Evolutionary conservation across 2,888 invertebrate species (phyloP).

Genomic region (Oligia latruncula): DNA sequence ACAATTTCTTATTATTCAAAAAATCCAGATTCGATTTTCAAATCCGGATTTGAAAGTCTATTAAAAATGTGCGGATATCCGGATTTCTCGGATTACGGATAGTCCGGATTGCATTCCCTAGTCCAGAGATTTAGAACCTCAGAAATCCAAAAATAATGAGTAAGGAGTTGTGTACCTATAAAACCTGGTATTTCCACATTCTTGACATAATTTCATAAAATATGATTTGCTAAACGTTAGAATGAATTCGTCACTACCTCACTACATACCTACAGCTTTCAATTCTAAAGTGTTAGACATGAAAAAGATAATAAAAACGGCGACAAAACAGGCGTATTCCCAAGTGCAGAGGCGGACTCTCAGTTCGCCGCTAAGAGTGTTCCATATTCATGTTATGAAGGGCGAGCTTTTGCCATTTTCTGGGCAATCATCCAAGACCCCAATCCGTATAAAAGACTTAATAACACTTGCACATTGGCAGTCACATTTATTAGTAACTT

Average conservation of each 20-base stretch:
- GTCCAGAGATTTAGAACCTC: neutral
- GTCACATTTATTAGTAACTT: constrained; percentile 25
- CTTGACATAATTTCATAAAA: neutral
- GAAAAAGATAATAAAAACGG: neutral
- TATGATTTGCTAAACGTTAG: neutral
- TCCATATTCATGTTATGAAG: constrained; percentile 38
- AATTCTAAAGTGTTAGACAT: neutral
- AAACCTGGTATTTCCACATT: neutral
- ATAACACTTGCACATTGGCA: constrained; percentile 11
- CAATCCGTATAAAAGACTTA: constrained; percentile 14
- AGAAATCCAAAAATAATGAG: neutral
- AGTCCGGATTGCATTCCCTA: no score
- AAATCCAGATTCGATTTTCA: no score
- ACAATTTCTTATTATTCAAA: no score
- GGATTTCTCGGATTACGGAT: no score
- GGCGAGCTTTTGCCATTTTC: constrained; percentile 9
- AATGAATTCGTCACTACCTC: neutral
- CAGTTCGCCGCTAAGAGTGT: constrained; percentile 14
- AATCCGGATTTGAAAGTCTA: no score
- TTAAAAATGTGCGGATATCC: no score
- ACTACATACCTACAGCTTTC: neutral
- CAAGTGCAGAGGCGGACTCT: neutral
- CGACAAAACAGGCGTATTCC: neutral
- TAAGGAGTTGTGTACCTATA: neutral
- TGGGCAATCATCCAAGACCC: constrained; percentile 27